Conservation (phyloP, 2,888 invertebrate genomes). For the Lamellibrachia columna region DNA sequence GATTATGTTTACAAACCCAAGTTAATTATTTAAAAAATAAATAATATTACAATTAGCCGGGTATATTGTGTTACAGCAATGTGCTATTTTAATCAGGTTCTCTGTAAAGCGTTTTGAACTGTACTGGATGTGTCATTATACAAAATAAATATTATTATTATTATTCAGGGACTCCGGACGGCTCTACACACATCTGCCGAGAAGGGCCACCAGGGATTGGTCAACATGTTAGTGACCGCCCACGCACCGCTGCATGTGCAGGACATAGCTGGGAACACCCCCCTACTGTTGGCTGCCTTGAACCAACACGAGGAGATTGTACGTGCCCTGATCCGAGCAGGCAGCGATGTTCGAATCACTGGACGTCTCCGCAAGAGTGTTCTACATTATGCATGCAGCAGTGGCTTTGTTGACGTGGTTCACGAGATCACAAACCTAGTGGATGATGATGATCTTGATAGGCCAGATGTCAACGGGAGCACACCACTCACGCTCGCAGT, state of each 20-base stretch:
- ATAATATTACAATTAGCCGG: no score
- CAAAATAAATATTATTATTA: no score
- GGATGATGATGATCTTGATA: slow-evolving; percentile 27
- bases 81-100: no score
- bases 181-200: slow-evolving; percentile 34
- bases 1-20: no score
- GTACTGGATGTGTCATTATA: no score
- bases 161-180: slow-evolving; percentile 24
- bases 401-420: slow-evolving; percentile 25
- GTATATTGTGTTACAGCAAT: no score
- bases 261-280: slow-evolving; percentile 31
- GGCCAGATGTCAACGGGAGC: slow-evolving; percentile 28
- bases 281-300: slow-evolving; percentile 30
- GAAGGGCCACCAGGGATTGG: slow-evolving; percentile 28
- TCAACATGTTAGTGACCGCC: slow-evolving; percentile 27
- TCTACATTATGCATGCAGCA: slow-evolving; percentile 26
- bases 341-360: slow-evolving; percentile 22
- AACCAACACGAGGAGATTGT: slow-evolving; percentile 29
- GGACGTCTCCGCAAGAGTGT: slow-evolving; percentile 24
- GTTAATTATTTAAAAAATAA: no score
- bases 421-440: neutral
- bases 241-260: slow-evolving; percentile 25
- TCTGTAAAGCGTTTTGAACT: no score
- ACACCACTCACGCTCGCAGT: slow-evolving; percentile 31
- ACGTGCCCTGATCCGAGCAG: slow-evolving; percentile 17